Base-by-base conservation (phyloP, 2,888 invertebrate genomes). In the Leuctra nigra region DNA sequence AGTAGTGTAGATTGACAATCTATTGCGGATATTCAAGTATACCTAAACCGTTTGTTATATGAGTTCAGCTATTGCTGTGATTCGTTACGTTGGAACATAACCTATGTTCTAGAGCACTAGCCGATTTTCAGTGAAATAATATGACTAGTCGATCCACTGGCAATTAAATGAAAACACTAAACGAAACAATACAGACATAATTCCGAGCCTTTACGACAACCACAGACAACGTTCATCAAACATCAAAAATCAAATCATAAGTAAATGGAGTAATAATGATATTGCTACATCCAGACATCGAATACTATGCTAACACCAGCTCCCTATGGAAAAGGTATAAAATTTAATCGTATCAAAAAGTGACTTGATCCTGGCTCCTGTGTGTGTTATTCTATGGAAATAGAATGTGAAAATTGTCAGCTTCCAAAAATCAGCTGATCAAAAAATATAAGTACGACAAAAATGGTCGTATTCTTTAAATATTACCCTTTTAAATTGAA, bases 251-350 rank as follows among this genome's bases (percentile, higher is more conserved):
- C 25, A 48, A 48, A 48, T 4, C 29, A 50, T 16, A 50, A 33
- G 29, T 16, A 35, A 33, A 33, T 50, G n/a, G n/a, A n/a, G n/a
- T n/a, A n/a, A n/a, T n/a, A n/a, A n/a, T n/a, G n/a, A 50, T 48
- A 6, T 29, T 44, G 7, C 48, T 48, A 48, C 29, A 44, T 29
- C 33, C 18, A 48, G 13, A 50, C 50, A 50, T 50, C 33, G 50
- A 48, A 33, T 41, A 4, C 50, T 50, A 50, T 35, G 16, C 50
- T 50, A 50, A 33, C 50, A 50, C 50, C 50, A 50, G 50, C 50
- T 50, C 50, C 50, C 50, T 58, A 70, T 75, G 76, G 76, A 75
- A 76, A 77, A 77, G 77, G 77, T 76, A 76, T 76, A 77, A 76
- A 77, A 76, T 75, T 70, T 64, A 24, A 55, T 57, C 48, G 47